Evolutionary conservation across 2,888 invertebrate species (phyloP).

Genomic region (Amblyjoppa proteus): DNA sequence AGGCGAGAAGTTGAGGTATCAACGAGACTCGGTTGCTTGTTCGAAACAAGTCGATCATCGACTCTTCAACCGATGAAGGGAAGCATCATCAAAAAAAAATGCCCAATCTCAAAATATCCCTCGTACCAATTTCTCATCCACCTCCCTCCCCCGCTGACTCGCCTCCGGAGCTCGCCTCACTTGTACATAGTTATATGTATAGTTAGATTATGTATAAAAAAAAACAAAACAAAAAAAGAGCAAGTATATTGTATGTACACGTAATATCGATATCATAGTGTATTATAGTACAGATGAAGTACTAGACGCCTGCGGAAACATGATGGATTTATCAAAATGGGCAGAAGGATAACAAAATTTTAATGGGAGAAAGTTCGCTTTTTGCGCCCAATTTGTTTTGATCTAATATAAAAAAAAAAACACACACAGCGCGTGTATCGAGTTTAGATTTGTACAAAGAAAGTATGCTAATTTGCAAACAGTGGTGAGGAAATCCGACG

Average conservation of each 20-base stretch:
- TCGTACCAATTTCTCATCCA: slow-evolving; percentile 20
- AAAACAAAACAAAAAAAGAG: slow-evolving; percentile 60
- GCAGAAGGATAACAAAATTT: slow-evolving; percentile 12
- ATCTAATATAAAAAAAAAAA: neutral
- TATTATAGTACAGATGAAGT: slow-evolving; percentile 55
- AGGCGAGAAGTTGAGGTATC: slow-evolving; percentile 16
- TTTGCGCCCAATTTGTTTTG: slow-evolving; percentile 7
- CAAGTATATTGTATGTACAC: slow-evolving; percentile 56
- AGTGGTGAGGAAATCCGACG: slow-evolving; percentile 71
- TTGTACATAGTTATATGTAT: slow-evolving; percentile 85
- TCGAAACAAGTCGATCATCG: slow-evolving; percentile 2
- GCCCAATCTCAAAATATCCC: slow-evolving; percentile 21
- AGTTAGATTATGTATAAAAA: slow-evolving; percentile 82
- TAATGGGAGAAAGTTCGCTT: slow-evolving; percentile 9
- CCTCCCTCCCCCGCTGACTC: slow-evolving; percentile 25
- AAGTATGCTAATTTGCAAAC: slow-evolving; percentile 52
- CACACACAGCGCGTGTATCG: slow-evolving; percentile 17
- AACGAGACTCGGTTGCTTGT: slow-evolving; percentile 9
- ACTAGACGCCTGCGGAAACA: slow-evolving; percentile 27
- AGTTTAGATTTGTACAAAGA: slow-evolving; percentile 64
- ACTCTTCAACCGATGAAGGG: neutral
- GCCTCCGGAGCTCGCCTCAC: slow-evolving; percentile 73
- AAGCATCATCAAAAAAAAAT: slow-evolving; percentile 23
- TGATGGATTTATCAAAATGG: slow-evolving; percentile 6
- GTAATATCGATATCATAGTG: slow-evolving; percentile 64